These are phyloP conservation scores for Thalassoma bifasciatum DNA, from an alignment of 2,113 vertebrate species.

Conservation along the genomic window DNA sequence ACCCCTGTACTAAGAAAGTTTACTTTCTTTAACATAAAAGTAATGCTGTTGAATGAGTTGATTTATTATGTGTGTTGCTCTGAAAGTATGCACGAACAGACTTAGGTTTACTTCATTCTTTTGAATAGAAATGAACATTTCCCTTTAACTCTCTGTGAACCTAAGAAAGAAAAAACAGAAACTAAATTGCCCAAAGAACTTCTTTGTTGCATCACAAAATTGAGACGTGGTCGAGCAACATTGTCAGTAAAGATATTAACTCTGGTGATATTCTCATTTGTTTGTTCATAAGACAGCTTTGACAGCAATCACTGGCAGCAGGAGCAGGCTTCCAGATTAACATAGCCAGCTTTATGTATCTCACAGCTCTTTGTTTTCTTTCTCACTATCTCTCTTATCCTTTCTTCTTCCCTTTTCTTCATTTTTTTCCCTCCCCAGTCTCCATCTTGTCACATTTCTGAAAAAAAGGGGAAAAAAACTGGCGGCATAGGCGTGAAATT, in stretches of 20 bases:
- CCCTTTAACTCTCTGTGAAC: constrained; percentile 31
- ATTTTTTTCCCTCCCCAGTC: constrained; percentile 31
- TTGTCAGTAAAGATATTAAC: constrained; percentile 55
- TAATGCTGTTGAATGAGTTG: no score
- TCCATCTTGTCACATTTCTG: constrained; percentile 66
- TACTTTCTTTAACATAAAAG: no score
- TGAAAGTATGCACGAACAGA: neutral
- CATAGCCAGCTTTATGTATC: constrained; percentile 40
- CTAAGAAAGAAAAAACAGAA: constrained; percentile 2
- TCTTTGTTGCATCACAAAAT: constrained; percentile 59
- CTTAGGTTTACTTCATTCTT: neutral
- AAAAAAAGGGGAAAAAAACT: constrained; percentile 58
- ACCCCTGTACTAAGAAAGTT: neutral
- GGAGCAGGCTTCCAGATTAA: constrained; percentile 52
- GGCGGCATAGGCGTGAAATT: constrained; percentile 74
- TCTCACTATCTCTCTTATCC: constrained; percentile 14
- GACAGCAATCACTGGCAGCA: constrained; percentile 45
- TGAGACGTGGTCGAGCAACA: constrained; percentile 41
- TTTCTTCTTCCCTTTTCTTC: constrained; percentile 5
- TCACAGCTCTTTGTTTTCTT: constrained; percentile 35
- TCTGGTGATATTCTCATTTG: constrained; percentile 35
- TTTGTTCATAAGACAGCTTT: constrained; percentile 43
- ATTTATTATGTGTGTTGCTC: no score
- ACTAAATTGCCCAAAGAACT: constrained; percentile 30
- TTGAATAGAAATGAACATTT: constrained; percentile 16